Evolutionary conservation across 2,888 invertebrate genomes (phyloP).

Genomic region (Leptinotarsa juncta): DNA sequence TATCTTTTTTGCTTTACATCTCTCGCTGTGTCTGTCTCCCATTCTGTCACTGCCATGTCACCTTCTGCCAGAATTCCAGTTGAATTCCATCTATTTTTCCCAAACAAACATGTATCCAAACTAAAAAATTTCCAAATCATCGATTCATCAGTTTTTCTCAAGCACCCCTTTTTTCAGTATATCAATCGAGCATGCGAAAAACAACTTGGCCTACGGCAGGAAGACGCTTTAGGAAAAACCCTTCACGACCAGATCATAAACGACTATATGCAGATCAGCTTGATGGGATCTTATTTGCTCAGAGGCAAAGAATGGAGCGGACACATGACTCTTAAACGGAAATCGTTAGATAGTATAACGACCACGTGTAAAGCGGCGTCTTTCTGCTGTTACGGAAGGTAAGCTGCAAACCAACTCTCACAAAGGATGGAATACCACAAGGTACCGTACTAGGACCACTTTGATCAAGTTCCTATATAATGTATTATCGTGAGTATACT

Average conservation of each 20-base stretch:
- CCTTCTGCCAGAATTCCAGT: too few species aligned
- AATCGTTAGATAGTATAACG: slow-evolving; percentile 82
- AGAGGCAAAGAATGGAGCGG: slow-evolving; percentile 83
- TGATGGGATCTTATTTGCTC: slow-evolving; percentile 73
- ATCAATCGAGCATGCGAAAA: slow-evolving; percentile 89
- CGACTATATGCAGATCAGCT: slow-evolving; percentile 68
- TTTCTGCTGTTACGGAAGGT: slow-evolving; percentile 75
- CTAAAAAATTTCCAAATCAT: too few species aligned
- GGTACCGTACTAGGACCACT: not conserved
- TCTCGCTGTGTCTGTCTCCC: too few species aligned
- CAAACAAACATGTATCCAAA: too few species aligned
- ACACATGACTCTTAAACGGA: slow-evolving; percentile 76
- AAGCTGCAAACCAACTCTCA: slow-evolving; percentile 42
- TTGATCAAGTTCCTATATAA: not conserved
- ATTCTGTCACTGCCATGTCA: too few species aligned
- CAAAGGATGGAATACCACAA: slow-evolving; percentile 10
- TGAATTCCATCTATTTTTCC: too few species aligned
- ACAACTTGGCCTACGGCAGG: slow-evolving; percentile 78
- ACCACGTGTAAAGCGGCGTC: slow-evolving; percentile 82
- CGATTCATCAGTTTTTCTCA: not conserved
- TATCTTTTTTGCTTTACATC: too few species aligned
- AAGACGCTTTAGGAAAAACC: slow-evolving; percentile 73
- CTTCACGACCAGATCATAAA: slow-evolving; percentile 68
- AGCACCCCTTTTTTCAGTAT: slow-evolving; percentile 71
- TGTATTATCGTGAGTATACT: not conserved